phyloP scores from a whole-genome alignment of 2,797 vertebrate genomes.

The Sebastes itinus region DNA sequence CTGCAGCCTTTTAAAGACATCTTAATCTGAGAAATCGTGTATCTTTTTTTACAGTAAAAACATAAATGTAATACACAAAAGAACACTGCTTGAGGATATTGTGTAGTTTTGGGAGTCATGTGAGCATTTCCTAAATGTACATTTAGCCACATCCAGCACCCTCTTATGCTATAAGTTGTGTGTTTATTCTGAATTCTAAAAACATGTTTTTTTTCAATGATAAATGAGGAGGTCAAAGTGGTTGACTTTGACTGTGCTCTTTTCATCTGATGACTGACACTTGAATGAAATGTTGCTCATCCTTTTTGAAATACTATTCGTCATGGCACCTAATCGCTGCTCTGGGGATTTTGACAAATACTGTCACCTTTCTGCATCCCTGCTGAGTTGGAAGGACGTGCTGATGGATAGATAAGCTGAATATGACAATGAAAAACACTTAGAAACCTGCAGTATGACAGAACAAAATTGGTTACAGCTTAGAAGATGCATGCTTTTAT shows the following conservation, averaged over 20 bases:
- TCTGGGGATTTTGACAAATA: slow-evolving; percentile 14
- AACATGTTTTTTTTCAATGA: background rate
- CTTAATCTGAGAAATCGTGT: background rate
- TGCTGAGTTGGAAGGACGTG: background rate
- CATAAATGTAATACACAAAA: background rate
- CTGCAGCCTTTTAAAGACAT: background rate
- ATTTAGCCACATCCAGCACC: background rate
- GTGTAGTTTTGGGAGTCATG: background rate
- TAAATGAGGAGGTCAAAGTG: background rate
- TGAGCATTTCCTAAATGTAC: background rate
- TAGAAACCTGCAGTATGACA: background rate
- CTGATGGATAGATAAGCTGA: background rate
- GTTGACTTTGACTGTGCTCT: background rate
- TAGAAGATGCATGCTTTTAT: background rate
- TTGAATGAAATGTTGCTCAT: slow-evolving; percentile 14
- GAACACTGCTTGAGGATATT: background rate
- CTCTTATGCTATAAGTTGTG: background rate
- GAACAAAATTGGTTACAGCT: background rate
- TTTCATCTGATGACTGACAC: slow-evolving; percentile 12
- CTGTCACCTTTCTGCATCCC: slow-evolving; percentile 9
- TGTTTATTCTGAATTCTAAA: background rate
- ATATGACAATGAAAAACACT: background rate
- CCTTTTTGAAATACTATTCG: slow-evolving; percentile 2
- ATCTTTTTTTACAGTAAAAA: background rate
- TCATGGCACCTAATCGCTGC: background rate